Evolutionary conservation across 2,113 vertebrate species (phyloP).

Genomic region (Apodemus speciosus): DNA sequence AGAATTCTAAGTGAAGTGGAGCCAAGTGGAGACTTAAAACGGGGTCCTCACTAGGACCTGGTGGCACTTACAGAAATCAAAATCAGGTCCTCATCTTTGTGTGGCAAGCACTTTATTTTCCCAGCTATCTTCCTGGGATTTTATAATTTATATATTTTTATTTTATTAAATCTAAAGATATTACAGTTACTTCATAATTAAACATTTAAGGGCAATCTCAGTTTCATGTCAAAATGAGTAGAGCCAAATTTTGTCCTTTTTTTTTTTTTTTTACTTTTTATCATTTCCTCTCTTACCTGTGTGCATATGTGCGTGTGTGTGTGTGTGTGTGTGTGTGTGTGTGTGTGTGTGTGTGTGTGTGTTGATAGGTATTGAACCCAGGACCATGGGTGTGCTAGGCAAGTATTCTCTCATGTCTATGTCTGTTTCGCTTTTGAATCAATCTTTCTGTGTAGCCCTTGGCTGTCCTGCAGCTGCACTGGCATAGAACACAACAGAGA

Average conservation of each 20-base stretch:
- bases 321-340: no score
- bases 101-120: no score
- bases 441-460: neutral
- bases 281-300: no score
- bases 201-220: no score
- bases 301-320: neutral
- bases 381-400: neutral
- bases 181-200: no score
- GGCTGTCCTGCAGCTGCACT: neutral
- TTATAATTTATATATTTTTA: no score
- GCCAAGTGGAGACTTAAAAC: neutral
- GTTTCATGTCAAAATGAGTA: no score
- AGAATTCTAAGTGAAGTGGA: neutral
- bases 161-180: no score
- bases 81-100: no score
- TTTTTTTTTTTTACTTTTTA: no score
- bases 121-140: no score
- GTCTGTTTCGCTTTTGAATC: neutral
- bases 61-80: neutral
- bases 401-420: neutral
- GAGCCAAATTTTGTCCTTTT: no score
- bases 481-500: neutral
- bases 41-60: neutral
- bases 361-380: neutral
- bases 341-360: neutral